Conservation (phyloP, 1,140 invertebrate species). For the Drosophila yakuba region DNA sequence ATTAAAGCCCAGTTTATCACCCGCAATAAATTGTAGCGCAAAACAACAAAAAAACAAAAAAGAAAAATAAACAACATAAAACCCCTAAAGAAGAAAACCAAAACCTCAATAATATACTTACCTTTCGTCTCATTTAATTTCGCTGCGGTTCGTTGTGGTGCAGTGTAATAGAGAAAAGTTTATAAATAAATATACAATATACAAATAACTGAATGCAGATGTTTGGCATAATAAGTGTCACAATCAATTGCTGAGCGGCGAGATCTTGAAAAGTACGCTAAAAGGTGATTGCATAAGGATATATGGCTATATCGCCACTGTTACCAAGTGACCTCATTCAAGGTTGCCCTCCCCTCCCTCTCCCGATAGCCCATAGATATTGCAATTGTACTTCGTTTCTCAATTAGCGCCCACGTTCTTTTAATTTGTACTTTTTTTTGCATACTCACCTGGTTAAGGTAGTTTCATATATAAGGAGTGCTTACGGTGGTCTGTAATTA, state of each 20-base stretch:
- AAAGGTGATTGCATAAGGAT: constrained; percentile 78
- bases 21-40: constrained; percentile 8
- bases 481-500: constrained; percentile 49
- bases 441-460: constrained; percentile 26
- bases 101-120: not conserved
- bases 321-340: constrained; percentile 71
- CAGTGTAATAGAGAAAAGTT: constrained; percentile 44
- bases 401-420: constrained; percentile 52
- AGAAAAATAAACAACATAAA: constrained; percentile 9
- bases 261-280: constrained; percentile 29
- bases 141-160: constrained; percentile 18
- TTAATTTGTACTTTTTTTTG: constrained; percentile 10
- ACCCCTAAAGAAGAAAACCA: not conserved
- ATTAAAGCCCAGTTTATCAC: constrained; percentile 1
- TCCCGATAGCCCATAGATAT: constrained; percentile 14
- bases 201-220: constrained; percentile 68
- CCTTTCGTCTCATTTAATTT: constrained; percentile 5
- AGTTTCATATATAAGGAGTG: constrained; percentile 11
- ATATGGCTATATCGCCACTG: constrained; percentile 7
- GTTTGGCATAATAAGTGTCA: constrained; percentile 72
- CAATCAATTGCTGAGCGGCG: constrained; percentile 65
- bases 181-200: constrained; percentile 53
- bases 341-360: constrained; percentile 37
- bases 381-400: constrained; percentile 45
- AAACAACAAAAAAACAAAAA: constrained; percentile 5